phyloP scores from a whole-genome alignment of 2,113 vertebrate genomes.

The Peucedramus taeniatus region DNA sequence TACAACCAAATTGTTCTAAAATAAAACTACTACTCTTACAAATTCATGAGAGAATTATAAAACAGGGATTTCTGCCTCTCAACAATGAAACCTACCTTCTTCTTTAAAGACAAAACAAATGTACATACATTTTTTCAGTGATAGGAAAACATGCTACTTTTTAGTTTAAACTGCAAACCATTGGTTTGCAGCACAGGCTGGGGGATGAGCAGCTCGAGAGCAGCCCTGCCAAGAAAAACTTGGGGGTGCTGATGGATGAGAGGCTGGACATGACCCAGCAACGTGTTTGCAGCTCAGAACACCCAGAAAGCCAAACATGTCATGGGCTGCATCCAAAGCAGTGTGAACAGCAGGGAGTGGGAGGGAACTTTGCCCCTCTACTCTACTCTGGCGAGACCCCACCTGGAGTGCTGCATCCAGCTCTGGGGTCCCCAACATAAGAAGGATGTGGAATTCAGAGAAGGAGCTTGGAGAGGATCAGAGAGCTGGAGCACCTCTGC shows the following conservation, averaged over 20 bases:
- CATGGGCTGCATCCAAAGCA: background rate
- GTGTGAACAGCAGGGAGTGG: fast-evolving
- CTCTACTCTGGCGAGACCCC: background rate
- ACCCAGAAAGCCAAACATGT: fast-evolving
- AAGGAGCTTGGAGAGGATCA: background rate
- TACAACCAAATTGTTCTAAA: background rate
- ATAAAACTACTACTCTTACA: background rate
- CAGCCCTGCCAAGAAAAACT: background rate
- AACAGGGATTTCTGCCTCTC: background rate
- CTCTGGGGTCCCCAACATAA: fast-evolving
- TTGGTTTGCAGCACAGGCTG: fast-evolving
- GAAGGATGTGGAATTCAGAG: background rate
- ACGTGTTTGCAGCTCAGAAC: fast-evolving
- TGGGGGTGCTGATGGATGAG: background rate
- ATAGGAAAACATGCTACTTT: background rate
- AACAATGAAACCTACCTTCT: background rate
- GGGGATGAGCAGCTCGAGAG: fast-evolving
- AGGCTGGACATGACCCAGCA: background rate
- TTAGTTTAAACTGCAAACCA: background rate
- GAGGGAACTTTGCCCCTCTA: background rate
- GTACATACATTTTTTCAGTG: background rate
- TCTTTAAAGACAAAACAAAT: background rate
- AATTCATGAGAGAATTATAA: background rate
- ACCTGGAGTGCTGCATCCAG: fast-evolving
- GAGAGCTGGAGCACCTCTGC: background rate